These are phyloP conservation scores for Helogale parvula DNA, from an alignment of 2,113 vertebrate species.

Conservation along the genomic window DNA sequence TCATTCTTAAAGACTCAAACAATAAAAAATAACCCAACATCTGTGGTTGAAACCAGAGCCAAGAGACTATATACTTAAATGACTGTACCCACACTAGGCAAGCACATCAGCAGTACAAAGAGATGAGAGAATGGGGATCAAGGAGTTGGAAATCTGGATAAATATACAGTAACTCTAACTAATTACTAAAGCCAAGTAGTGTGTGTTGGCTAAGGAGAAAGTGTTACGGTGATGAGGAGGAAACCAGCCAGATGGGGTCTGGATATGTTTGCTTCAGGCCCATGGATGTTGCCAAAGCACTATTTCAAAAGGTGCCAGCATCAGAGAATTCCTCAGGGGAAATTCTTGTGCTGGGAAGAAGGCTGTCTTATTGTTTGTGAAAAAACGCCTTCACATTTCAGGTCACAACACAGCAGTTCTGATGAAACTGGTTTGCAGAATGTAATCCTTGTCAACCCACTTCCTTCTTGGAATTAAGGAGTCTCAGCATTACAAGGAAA, in stretches of 20 bases:
- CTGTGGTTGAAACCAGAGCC: conserved; percentile 77
- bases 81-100: conserved; percentile 50
- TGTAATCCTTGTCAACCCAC: conserved; percentile 67
- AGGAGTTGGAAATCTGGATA: conserved; percentile 56
- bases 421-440: conserved; percentile 77
- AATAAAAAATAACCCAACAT: conserved; percentile 78
- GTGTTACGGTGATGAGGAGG: conserved; percentile 18
- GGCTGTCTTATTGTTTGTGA: conserved; percentile 75
- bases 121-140: conserved; percentile 51
- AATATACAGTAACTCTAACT: conserved; percentile 40
- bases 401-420: conserved; percentile 75
- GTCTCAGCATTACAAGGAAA: conserved; percentile 23
- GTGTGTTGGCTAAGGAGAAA: conserved; percentile 38
- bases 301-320: conserved; percentile 65
- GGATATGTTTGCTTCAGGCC: conserved; percentile 53
- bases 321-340: conserved; percentile 65
- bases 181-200: conserved; percentile 48
- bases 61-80: conserved; percentile 73
- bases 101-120: conserved; percentile 57
- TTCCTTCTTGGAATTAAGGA: conserved; percentile 71
- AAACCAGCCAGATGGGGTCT: conserved; percentile 55
- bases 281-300: conserved; percentile 61
- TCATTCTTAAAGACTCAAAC: conserved; percentile 71
- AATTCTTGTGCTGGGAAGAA: conserved; percentile 76
- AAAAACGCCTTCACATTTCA: conserved; percentile 62